Percentiles rank a stretch among this genome's conserved stretches.
Evolutionary conservation across 2,888 invertebrate species (phyloP).

Genomic region (Clistopyga incitator): DNA sequence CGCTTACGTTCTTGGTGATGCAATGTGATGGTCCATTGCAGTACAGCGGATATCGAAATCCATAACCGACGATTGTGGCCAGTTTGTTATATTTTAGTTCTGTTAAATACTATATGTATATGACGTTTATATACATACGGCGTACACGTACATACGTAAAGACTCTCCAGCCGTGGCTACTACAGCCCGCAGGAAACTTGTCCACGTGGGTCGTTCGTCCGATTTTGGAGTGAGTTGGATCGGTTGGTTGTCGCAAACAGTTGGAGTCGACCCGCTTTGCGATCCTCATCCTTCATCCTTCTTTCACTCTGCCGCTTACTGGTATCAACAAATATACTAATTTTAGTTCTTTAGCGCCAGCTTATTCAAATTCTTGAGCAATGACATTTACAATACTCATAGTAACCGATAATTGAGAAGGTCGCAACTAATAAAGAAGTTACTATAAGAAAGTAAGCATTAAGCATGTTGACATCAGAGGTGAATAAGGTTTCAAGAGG

Average conservation of each 20-base stretch:
- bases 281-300: slow-evolving; percentile 33
- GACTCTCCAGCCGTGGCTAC: slow-evolving; percentile 3
- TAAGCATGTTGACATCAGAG: too few species aligned
- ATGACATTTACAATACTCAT: not conserved
- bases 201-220: slow-evolving; percentile 70
- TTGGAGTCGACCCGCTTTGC: slow-evolving; percentile 44
- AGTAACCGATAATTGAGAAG: too few species aligned
- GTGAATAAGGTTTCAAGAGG: too few species aligned
- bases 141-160: slow-evolving; percentile 3
- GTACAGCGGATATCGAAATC: slow-evolving; percentile 18
- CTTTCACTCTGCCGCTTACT: not conserved
- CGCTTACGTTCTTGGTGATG: slow-evolving; percentile 4
- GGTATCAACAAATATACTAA: not conserved
- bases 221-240: slow-evolving; percentile 68
- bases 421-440: too few species aligned
- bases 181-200: slow-evolving; percentile 59
- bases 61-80: not conserved
- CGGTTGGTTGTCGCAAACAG: slow-evolving; percentile 24
- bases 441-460: too few species aligned
- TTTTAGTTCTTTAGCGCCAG: not conserved
- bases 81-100: slow-evolving; percentile 1
- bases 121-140: slow-evolving; percentile 4
- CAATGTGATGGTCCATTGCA: not conserved
- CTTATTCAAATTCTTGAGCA: not conserved
- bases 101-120: not conserved